Conservation (phyloP, 2,888 invertebrate genomes). For the Lomographa bimaculata region DNA sequence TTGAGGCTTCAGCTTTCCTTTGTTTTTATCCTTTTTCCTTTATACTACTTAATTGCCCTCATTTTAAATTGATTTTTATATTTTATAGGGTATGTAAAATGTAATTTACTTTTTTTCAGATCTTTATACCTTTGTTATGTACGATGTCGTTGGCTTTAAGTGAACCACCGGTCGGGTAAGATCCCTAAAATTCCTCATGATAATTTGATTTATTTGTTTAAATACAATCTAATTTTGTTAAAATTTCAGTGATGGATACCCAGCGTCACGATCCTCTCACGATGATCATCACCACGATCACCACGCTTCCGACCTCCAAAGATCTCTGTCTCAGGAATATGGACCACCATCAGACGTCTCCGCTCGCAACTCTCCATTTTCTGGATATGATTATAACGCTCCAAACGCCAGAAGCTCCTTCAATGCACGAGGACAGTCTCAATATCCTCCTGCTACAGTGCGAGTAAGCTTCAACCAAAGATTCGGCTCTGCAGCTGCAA, state of each 20-base stretch:
- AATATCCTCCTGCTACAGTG: conserved; percentile 13
- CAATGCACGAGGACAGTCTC: conserved; percentile 44
- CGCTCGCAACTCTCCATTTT: conserved; percentile 40
- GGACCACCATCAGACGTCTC: conserved; percentile 62
- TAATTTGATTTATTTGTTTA: too few relatives aligned
- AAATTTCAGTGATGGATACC: conserved; percentile 20
- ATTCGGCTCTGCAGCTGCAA: conserved; percentile 8
- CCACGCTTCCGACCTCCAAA: conserved; percentile 11
- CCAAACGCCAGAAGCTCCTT: conserved; percentile 56
- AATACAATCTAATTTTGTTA: neutral
- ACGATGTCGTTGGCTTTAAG: conserved; percentile 12
- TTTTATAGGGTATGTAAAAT: too few relatives aligned
- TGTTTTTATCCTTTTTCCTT: too few relatives aligned
- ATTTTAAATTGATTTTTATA: too few relatives aligned
- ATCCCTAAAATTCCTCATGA: neutral
- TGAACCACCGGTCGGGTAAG: conserved; percentile 25
- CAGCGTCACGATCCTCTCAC: conserved; percentile 10
- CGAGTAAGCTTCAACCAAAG: conserved; percentile 20
- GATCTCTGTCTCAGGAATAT: conserved; percentile 63
- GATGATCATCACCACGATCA: conserved; percentile 14
- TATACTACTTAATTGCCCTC: too few relatives aligned
- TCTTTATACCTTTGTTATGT: conserved; percentile 17
- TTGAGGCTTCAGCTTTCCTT: too few relatives aligned
- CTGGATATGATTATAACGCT: conserved; percentile 58
- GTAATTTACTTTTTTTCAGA: conserved; percentile 15